phyloP scores from a whole-genome alignment of 2,888 invertebrate genomes.

The Dugesia japonica region DNA sequence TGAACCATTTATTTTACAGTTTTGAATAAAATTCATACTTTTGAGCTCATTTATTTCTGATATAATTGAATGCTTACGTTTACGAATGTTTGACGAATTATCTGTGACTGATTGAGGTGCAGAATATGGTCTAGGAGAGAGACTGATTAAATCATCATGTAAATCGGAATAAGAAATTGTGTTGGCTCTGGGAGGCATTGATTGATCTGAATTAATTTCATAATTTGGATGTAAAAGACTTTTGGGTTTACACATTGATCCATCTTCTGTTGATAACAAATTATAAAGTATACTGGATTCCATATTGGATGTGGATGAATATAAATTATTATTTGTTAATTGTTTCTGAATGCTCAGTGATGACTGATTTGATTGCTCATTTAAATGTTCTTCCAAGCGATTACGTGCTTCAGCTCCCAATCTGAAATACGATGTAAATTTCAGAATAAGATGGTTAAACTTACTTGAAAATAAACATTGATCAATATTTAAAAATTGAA shows the following conservation, averaged over 20 bases:
- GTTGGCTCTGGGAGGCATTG: not conserved
- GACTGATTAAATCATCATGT: not conserved
- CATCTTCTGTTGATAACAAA: constrained; percentile 3
- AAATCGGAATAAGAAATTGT: not conserved
- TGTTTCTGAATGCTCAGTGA: not conserved
- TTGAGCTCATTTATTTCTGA: not conserved
- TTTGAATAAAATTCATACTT: not conserved
- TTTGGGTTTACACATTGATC: not conserved
- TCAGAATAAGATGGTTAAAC: not conserved
- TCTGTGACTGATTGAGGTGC: not conserved
- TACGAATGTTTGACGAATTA: not conserved
- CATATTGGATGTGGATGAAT: not conserved
- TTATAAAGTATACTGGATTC: constrained; percentile 15
- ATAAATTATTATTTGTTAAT: not conserved
- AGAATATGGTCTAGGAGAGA: not conserved
- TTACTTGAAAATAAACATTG: constrained; percentile 20
- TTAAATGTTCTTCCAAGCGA: not conserved
- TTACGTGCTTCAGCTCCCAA: not conserved
- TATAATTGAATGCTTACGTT: not conserved
- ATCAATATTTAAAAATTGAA: not conserved
- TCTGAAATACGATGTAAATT: too few species aligned
- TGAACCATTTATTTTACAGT: constrained; percentile 9
- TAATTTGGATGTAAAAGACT: not conserved
- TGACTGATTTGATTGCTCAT: not conserved
- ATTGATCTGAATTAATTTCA: not conserved